A percentile compares a stretch with the other conserved stretches of the same genome.
Conservation (phyloP, 1,140 invertebrate species). For the Bombus waltoni region DNA sequence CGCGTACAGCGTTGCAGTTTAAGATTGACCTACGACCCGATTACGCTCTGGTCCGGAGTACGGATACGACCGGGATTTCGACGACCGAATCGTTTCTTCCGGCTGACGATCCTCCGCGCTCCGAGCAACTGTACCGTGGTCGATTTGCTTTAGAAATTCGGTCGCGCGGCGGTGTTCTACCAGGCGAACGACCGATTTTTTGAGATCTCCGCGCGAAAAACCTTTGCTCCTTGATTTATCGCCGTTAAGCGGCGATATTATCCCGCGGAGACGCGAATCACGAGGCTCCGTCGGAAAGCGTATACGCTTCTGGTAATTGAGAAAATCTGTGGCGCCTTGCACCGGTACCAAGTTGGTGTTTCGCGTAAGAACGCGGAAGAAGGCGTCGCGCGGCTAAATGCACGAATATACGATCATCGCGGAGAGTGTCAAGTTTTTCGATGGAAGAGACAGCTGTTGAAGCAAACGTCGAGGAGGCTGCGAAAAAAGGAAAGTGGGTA, state of each 20-base stretch:
- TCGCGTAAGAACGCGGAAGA: neutral
- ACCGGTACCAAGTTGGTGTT: neutral
- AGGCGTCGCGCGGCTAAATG: too few relatives aligned
- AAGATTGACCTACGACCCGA: conserved; percentile 51
- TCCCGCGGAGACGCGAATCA: accelerated
- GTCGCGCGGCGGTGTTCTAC: too few relatives aligned
- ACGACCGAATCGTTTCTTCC: neutral
- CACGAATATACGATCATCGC: neutral
- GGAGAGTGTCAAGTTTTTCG: neutral
- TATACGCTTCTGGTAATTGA: neutral
- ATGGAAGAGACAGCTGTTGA: neutral
- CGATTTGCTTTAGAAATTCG: neutral
- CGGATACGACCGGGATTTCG: neutral
- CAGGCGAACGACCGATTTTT: neutral
- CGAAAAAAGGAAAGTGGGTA: neutral
- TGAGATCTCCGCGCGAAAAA: neutral
- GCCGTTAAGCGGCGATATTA: too few relatives aligned
- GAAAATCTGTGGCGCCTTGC: neutral
- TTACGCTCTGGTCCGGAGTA: neutral
- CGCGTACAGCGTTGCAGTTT: conserved; percentile 46
- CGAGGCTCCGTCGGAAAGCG: too few relatives aligned
- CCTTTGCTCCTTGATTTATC: too few relatives aligned
- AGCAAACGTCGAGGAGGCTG: neutral
- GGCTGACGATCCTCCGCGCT: neutral
- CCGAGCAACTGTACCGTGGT: neutral